A percentile compares a stretch with the other conserved stretches of the same genome.
Evolutionary conservation across 2,797 vertebrate species (phyloP).

Genomic region (Sciurus carolinensis): DNA sequence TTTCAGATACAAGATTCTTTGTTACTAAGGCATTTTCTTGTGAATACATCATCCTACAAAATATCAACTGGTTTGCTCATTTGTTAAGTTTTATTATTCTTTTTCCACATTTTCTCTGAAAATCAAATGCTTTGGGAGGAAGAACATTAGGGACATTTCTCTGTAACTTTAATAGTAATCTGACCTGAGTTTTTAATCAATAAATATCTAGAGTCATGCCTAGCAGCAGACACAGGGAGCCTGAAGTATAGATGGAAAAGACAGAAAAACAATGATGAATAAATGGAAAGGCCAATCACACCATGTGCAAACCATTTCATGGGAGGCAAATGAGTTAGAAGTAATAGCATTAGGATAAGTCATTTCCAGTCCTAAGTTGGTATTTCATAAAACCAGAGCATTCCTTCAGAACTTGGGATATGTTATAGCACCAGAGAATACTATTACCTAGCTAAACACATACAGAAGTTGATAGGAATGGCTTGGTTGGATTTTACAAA

Average conservation of each 20-base stretch:
- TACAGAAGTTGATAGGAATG: not conserved
- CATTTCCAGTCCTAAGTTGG: not conserved
- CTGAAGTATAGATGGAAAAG: not conserved
- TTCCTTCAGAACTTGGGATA: not conserved
- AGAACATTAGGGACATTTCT: not conserved
- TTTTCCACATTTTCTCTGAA: constrained; percentile 38
- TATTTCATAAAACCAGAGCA: constrained; percentile 15
- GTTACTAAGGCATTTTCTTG: not conserved
- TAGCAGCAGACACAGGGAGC: not conserved
- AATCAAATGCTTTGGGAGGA: constrained; percentile 41
- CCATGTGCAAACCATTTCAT: constrained; percentile 38
- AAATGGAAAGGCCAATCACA: constrained; percentile 8
- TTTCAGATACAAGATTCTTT: constrained; percentile 32
- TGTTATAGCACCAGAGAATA: constrained; percentile 10
- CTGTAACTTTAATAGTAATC: not conserved
- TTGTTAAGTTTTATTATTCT: not conserved
- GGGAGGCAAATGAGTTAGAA: not conserved
- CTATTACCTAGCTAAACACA: not conserved
- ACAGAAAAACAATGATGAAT: constrained; percentile 10
- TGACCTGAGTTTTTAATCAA: constrained; percentile 21
- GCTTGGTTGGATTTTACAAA: not conserved
- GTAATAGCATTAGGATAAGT: not conserved
- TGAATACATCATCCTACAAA: not conserved
- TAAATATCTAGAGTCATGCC: constrained; percentile 25
- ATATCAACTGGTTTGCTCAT: not conserved